These are phyloP conservation scores for Hydrochoerus hydrochaeris DNA, from an alignment of 2,113 vertebrate species.

Conservation along the genomic window DNA sequence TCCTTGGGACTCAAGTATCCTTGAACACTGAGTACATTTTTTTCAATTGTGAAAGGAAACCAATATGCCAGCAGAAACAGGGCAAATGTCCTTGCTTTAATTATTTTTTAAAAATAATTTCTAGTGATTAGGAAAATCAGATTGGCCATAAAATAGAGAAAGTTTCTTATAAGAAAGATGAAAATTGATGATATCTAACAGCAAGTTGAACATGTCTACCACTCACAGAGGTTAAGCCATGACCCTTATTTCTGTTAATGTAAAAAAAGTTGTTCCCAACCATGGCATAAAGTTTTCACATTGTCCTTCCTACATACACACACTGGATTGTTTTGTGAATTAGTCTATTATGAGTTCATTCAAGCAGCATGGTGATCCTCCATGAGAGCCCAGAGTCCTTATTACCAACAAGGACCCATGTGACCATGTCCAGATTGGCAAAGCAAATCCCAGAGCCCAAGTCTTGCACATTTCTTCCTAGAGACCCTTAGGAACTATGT, in stretches of 20 bases:
- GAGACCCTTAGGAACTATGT: not conserved
- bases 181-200: not conserved
- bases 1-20: not conserved
- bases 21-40: not conserved
- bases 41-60: slow-evolving; percentile 5
- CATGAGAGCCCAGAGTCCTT: not conserved
- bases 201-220: not conserved
- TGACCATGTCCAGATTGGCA: not conserved
- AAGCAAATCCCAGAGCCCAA: not conserved
- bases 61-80: not conserved
- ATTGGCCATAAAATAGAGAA: not conserved
- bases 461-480: not conserved
- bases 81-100: not conserved
- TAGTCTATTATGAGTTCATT: not conserved
- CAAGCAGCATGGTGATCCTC: not conserved
- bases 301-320: not conserved
- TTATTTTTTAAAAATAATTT: no score
- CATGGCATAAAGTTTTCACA: not conserved
- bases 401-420: not conserved
- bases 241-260: slow-evolving; percentile 35
- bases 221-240: not conserved
- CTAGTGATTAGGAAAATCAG: no score
- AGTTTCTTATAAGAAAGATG: not conserved
- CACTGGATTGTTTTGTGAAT: not conserved
- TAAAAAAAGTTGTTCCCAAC: not conserved